Conservation (phyloP, 37 sponge, comb jelly and placozoan genomes). For the Tethya wilhelma region DNA sequence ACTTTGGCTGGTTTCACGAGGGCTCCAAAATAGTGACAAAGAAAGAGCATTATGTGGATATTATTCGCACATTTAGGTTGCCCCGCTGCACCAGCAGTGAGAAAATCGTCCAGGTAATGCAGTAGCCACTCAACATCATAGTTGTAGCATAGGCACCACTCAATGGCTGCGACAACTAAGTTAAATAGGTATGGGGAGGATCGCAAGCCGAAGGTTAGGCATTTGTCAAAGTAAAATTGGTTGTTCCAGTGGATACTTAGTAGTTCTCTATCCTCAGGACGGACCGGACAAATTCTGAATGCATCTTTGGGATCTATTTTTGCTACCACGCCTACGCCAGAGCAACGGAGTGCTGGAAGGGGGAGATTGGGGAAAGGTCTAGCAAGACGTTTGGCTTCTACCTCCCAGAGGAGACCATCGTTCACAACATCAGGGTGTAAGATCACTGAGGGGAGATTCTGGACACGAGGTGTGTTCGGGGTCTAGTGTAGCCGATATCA, state of each 20-base stretch:
- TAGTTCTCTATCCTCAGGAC: constrained; percentile 31
- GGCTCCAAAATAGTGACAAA: too few species aligned
- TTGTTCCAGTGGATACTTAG: constrained; percentile 28
- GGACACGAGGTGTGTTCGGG: too few species aligned
- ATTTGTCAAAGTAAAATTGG: constrained; percentile 28
- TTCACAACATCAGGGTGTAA: too few species aligned
- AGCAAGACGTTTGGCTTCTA: neutral
- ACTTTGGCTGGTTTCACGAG: too few species aligned
- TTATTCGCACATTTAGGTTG: too few species aligned
- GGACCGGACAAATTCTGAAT: constrained; percentile 41
- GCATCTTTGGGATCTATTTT: constrained; percentile 44
- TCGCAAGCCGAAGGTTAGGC: constrained; percentile 42
- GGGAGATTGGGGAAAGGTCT: constrained; percentile 19
- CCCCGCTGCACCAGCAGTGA: constrained; percentile 23
- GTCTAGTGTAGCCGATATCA: too few species aligned
- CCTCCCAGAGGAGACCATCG: constrained; percentile 5
- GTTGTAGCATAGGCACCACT: too few species aligned
- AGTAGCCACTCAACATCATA: too few species aligned
- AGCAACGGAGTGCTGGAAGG: too few species aligned
- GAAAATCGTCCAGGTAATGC: constrained; percentile 51
- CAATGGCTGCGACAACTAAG: constrained; percentile 24
- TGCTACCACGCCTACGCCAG: too few species aligned
- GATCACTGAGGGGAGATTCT: too few species aligned
- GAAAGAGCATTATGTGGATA: too few species aligned
- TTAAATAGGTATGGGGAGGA: constrained; percentile 47